A percentile compares a stretch with the other conserved stretches of the same genome.
phyloP scores from a whole-genome alignment of 2,888 invertebrate species.

The Hirtodrosophila confusa region DNA sequence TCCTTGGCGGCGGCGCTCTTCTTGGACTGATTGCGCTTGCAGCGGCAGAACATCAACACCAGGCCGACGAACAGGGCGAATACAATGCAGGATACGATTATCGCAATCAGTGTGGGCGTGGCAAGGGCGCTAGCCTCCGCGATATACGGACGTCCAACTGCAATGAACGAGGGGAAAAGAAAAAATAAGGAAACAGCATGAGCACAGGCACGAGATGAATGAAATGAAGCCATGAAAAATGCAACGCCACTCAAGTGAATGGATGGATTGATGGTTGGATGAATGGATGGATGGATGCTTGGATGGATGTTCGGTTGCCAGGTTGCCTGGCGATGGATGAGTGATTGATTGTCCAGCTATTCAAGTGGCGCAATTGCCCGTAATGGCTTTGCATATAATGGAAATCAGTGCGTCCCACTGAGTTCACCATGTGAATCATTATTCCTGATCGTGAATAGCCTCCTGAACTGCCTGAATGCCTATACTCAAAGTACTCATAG shows the following conservation, averaged over 20 bases:
- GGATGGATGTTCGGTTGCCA: constrained; percentile 9
- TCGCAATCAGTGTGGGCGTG: constrained; percentile 91
- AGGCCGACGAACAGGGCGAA: constrained; percentile 90
- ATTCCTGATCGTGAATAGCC: constrained; percentile 35
- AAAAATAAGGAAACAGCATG: constrained; percentile 9
- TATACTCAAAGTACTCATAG: background rate
- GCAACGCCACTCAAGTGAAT: constrained; percentile 67
- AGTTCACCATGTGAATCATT: constrained; percentile 38
- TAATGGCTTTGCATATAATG: constrained; percentile 75
- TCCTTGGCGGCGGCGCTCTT: constrained; percentile 93
- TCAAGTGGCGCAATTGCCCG: constrained; percentile 70
- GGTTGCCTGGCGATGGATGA: constrained; percentile 44
- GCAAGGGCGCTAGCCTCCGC: constrained; percentile 91
- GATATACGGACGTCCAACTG: constrained; percentile 92
- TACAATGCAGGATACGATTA: constrained; percentile 92
- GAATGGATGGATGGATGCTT: constrained; percentile 36
- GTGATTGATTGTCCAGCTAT: constrained; percentile 66
- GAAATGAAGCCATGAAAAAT: constrained; percentile 75
- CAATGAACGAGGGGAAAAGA: constrained; percentile 63
- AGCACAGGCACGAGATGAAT: constrained; percentile 33
- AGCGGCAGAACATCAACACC: constrained; percentile 92
- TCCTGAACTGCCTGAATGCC: constrained; percentile 8
- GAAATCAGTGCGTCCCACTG: constrained; percentile 50
- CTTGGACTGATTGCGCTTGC: constrained; percentile 92
- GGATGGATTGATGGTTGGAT: constrained; percentile 38